Evolutionary conservation across 2,113 vertebrate species (phyloP), one percentile per base, ranked within the genome.

Genomic region (Melanerpes aurifrons): DNA sequence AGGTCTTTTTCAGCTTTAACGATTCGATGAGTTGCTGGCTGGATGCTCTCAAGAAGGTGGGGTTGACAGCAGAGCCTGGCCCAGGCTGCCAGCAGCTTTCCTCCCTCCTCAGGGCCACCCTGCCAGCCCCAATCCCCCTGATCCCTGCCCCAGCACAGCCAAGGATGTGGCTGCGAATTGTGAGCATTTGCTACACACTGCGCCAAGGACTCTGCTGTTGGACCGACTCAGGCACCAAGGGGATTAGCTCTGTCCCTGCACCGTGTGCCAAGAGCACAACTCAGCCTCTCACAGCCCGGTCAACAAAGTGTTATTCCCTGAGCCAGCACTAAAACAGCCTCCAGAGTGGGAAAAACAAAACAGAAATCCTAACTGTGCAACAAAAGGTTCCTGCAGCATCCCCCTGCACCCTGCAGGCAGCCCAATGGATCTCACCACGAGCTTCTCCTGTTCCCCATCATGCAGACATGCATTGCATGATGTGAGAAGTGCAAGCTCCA

Each of bases 401-500:
- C 59, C 40, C 57, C 77, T 8, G 71, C 75, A 68, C 54, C 57
- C 77, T 8, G 71, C 75, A 68, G 48, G 45, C 57, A 67, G 3
- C 21, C 25, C 50, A 73, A 0, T 64, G 28, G 47, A 50, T 14
- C 31, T 31, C 53, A 0, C 8, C 4, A 2, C 0, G n/a, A 17
- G 0, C 5, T 8, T n/a, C 28, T 58, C 7, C 2, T 25, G 4
- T 12, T 67, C 28, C 59, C 47, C 1, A 0, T 31, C 18, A 15
- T 0, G 0, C 2, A 1, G 2, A 6, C 0, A 0, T 0, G 5
- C 1, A 0, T 0, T 0, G 5, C 1, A 0, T 0, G 22, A 32
- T 7, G 53, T 5, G 50, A 11, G n/a, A 31, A 67, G 29, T 21
- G 32, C 73, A 32, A 21, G 57, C 69, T 40, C 32, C 72, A 14